Evolutionary conservation across 2,888 invertebrate genomes (phyloP), one percentile per base, ranked within the genome.

Genomic region (Crepidodera aurea): DNA sequence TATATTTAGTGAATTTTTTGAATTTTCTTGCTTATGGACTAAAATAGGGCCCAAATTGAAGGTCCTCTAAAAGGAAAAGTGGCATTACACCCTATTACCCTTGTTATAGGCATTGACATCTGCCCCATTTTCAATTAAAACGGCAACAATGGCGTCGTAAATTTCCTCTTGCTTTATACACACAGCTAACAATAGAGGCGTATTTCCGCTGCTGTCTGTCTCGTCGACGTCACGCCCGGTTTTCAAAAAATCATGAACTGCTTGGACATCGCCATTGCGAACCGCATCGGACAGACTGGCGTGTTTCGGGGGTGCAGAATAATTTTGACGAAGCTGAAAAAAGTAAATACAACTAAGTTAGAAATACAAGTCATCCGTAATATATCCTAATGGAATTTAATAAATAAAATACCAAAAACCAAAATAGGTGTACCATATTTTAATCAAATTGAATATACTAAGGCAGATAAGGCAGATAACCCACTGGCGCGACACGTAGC

Each of bases 161-260:
- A 67, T 68, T 50, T 69, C 69, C 51, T 77, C 70, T 34, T 74
- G 64, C 64, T 74, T 64, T 22, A 78, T 72, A 19, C 76, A 73
- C 6, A 81, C 81, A 2, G 81, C 78, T 32, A 82, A 65, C 34
- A 82, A 73, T 54, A 82, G 69, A 2, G 82, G 81, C 12, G 81
- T 81, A 39, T 78, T 71, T 34, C 78, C 78, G 18, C 75, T 73
- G 39, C 76, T 77, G 71, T 82, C 82, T 60, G 68, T 64, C 7
- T 64, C 73, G 64, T 82, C 79, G 25, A 77, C 78, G 42, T 78
- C 64, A 4, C 78, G 78, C 0, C 74, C 75, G 27, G 72, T 74
- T 53, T 75, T 64, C 48, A 82, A 70, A 59, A 81, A 72, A 29
- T 75, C 64, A 29, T 68, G 68, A 27, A 81, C 78, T n/a, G 77